Evolutionary conservation across 1,140 invertebrate genomes (phyloP), one percentile per base, ranked within the genome.

Genomic region (Adelges cooleyi): DNA sequence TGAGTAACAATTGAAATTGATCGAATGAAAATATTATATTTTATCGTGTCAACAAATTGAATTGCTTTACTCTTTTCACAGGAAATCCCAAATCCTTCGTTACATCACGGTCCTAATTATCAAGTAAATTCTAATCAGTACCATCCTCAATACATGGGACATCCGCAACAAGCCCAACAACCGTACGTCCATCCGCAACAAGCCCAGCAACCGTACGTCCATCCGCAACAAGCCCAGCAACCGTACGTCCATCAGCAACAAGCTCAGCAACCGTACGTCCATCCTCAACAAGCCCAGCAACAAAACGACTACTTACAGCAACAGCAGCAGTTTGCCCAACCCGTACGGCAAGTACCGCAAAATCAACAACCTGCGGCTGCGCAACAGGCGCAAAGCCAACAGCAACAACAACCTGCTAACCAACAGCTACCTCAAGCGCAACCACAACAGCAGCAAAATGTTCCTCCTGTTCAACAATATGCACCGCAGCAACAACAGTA

Each of bases 291-390:
- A 40, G 56, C 50, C 3, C 40, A 48, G 11, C 66, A 53, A 29
- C 52, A 62, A 20, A 69, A 73, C 5, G 59, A 71, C 22, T 72
- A 74, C 71, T 69, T 72, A 71, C 65, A 72, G 29, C 76, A 76
- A 67, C 69, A 72, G 11, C 74, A 73, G 52, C 72, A 75, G 66
- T 73, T 74, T 52, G 69, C 70, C 18, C 74, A 74, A 48, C 69
- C 71, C 15, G 69, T 71, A 10, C 72, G 74, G 33, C 72, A 8
- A 10, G 27, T 49, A 33, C 27, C n/a, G 2, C 27, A 51, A 9
- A 20, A 25, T n/a, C 29, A 52, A 27, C 33, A 50, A 8, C 8
- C 29, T 3, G n/a, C n/a, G n/a, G n/a, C n/a, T n/a, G n/a, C n/a
- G n/a, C 65, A 38, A 18, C 51, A 46, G 23, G 33, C 23, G 15